Conservation (phyloP, 1,140 invertebrate species). For the Yoshiicerus persimilis region DNA sequence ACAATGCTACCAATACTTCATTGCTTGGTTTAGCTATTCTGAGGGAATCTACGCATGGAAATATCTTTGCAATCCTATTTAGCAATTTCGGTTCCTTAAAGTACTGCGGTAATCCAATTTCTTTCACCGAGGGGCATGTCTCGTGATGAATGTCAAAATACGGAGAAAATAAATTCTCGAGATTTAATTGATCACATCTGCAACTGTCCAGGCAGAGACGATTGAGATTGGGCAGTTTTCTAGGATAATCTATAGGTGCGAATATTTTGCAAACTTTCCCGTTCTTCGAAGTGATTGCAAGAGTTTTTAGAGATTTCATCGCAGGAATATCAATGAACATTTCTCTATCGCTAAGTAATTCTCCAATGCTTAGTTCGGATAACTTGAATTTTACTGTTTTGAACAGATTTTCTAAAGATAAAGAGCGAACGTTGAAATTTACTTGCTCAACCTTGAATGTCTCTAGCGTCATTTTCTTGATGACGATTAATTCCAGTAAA, state of each 20-base stretch:
- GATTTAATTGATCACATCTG: conserved; percentile 2
- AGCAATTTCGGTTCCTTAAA: neutral
- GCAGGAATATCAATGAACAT: neutral
- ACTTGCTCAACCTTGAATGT: neutral
- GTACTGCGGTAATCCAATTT: neutral
- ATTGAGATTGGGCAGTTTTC: neutral
- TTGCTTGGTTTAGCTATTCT: neutral
- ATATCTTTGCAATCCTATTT: neutral
- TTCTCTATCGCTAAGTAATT: neutral
- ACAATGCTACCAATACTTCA: neutral
- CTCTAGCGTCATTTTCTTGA: neutral
- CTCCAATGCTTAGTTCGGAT: neutral
- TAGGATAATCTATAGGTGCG: neutral
- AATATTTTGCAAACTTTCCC: neutral
- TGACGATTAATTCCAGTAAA: neutral
- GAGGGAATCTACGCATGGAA: neutral
- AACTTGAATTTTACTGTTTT: neutral
- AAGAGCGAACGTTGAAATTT: neutral
- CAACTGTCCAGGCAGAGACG: neutral
- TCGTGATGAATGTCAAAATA: neutral
- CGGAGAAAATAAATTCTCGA: neutral
- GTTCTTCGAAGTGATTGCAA: neutral
- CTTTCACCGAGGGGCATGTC: neutral
- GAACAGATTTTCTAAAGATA: neutral
- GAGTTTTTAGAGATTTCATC: neutral